A percentile compares a stretch with the other conserved stretches of the same genome.
Conservation (phyloP, 2,888 invertebrate genomes). For the Aradus depressus region DNA sequence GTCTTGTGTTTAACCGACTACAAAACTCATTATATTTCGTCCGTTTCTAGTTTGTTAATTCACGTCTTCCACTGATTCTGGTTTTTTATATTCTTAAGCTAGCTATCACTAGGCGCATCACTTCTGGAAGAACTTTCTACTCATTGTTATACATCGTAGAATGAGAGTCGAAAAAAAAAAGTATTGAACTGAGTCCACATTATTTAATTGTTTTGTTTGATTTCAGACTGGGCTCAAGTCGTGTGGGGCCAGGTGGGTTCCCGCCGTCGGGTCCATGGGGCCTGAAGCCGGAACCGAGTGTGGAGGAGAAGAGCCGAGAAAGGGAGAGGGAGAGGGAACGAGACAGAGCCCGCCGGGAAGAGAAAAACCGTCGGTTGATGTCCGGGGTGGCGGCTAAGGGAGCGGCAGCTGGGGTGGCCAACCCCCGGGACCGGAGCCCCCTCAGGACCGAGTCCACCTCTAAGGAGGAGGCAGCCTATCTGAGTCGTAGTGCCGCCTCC, state of each 20-base stretch:
- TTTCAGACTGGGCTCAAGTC: constrained; percentile 46
- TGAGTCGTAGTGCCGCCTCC: constrained; percentile 20
- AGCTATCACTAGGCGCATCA: no score
- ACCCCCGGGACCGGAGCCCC: constrained; percentile 65
- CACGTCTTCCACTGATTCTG: no score
- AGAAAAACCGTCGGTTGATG: constrained; percentile 39
- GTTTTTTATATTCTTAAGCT: no score
- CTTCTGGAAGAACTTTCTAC: not conserved
- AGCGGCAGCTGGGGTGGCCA: no score
- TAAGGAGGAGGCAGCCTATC: constrained; percentile 38
- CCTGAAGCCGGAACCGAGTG: constrained; percentile 52
- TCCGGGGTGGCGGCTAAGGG: constrained; percentile 8
- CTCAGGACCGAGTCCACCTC: constrained; percentile 53
- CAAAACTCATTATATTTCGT: no score
- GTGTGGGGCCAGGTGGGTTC: constrained; percentile 36
- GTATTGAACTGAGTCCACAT: not conserved
- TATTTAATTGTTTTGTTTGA: not conserved
- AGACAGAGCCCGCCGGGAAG: constrained; percentile 36
- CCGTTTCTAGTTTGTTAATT: no score
- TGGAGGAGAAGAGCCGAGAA: constrained; percentile 39
- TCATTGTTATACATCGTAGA: not conserved
- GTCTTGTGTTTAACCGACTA: no score
- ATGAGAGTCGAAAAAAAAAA: not conserved
- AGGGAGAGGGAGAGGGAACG: constrained; percentile 30
- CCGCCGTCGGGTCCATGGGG: constrained; percentile 43